Conservation (phyloP, 2,113 vertebrate species). For the Cettia cetti region DNA sequence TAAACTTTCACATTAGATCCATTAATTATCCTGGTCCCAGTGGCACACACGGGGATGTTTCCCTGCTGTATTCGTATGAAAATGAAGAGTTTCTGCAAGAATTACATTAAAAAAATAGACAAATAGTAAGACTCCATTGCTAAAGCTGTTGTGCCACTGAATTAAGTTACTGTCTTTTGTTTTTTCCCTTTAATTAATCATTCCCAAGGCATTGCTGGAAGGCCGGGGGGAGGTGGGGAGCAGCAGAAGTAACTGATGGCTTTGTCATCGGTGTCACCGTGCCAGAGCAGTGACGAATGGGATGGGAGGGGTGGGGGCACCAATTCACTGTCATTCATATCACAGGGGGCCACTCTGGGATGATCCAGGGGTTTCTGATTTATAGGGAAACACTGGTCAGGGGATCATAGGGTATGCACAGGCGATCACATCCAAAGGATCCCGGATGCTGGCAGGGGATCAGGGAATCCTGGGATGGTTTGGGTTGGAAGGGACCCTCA, state of each 20-base stretch:
- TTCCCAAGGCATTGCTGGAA: background rate
- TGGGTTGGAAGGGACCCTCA: background rate
- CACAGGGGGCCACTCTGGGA: background rate
- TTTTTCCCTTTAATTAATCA: conserved; percentile 50
- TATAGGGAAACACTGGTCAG: background rate
- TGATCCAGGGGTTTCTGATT: background rate
- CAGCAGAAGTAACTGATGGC: background rate
- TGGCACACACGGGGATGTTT: background rate
- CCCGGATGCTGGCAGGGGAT: background rate
- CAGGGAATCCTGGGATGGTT: accelerated
- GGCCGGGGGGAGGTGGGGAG: background rate
- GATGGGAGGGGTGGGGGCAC: background rate
- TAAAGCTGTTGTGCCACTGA: background rate
- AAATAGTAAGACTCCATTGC: background rate
- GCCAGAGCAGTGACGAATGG: background rate
- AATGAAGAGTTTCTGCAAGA: conserved; percentile 37
- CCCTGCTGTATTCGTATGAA: conserved; percentile 39
- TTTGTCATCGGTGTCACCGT: background rate
- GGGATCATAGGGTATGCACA: background rate
- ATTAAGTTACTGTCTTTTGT: conserved; percentile 41
- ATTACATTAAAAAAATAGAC: conserved; percentile 4
- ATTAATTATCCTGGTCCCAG: conserved; percentile 60
- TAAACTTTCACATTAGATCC: conserved; percentile 63
- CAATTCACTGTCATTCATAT: background rate
- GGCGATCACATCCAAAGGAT: background rate